These are phyloP conservation scores for Caenorhabditis plicata DNA, from an alignment of 2,888 invertebrate species.

Conservation along the genomic window DNA sequence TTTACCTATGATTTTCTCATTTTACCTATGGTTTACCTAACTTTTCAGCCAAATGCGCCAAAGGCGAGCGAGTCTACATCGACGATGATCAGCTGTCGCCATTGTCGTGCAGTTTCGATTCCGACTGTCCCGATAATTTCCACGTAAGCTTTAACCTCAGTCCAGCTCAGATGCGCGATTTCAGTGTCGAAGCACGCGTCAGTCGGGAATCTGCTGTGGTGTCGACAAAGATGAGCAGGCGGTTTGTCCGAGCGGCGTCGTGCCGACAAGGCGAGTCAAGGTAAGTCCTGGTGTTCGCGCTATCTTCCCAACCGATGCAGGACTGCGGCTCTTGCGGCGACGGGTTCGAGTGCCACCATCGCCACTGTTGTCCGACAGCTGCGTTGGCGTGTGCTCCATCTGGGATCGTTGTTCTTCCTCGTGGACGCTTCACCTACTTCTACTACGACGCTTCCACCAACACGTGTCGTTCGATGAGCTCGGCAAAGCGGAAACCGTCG, in stretches of 20 bases:
- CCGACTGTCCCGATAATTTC: constrained; percentile 23
- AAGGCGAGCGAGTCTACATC: constrained; percentile 10
- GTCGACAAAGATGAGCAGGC: constrained; percentile 16
- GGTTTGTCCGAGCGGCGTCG: constrained; percentile 23
- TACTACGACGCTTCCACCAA: constrained; percentile 36
- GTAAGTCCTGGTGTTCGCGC: background rate
- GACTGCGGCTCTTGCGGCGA: no score
- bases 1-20: no score
- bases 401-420: no score
- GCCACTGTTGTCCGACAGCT: background rate
- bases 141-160: no score
- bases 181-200: no score
- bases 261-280: constrained; percentile 20
- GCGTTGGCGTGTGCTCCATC: no score
- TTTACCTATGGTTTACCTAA: no score
- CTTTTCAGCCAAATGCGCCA: constrained; percentile 16
- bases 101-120: constrained; percentile 5
- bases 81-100: constrained; percentile 4
- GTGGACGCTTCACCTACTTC: constrained; percentile 5
- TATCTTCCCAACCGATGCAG: background rate
- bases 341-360: no score
- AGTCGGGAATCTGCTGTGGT: constrained; percentile 30
- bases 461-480: constrained; percentile 34
- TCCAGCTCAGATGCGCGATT: no score
- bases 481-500: no score